Evolutionary conservation across 2,113 vertebrate genomes (phyloP), one percentile per base, ranked within the genome.

Genomic region (Pelodiscus sinensis): DNA sequence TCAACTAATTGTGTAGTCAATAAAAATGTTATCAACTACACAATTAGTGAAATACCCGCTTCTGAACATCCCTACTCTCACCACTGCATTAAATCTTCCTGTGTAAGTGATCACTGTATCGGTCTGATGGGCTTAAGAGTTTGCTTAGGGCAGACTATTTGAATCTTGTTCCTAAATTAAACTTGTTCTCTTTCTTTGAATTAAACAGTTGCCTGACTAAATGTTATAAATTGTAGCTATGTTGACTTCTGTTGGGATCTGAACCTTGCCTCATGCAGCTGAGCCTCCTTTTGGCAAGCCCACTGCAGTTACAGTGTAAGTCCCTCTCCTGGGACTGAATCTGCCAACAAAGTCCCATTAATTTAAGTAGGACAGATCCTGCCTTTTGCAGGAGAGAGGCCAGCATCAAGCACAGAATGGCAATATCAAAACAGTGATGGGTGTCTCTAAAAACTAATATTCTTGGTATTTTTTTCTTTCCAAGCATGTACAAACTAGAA

Each of bases 21-120:
- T 44, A 44, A 44, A 44, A 44, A 44, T 44, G 44, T 44, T 44
- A 44, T 44, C 44, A 44, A 44, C 44, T 44, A 44, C 44, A 44
- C 44, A 6, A 44, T 44, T 44, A 44, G 44, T 44, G 44, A 44
- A 44, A 44, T 44, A 44, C 6, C 44, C 44, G 5, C 44, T 44
- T 44, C 44, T 44, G 44, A 44, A 44, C 44, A 44, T 44, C 44
- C 44, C 84, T 86, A 31, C 52, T 82, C 50, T 71, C 57, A 44
- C 83, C 0, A 0, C 62, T 62, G 1, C 6, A 8, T 55, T 60
- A 60, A 79, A 52, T 51, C 14, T 2, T 44, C 16, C 31, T 9
- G 56, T 44, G 27, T 82, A 6, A 8, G 3, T 11, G 73, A 35
- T 35, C 83, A 58, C 1, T 1, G 14, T 10, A 31, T 82, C 82